Evolutionary conservation across 2,888 invertebrate genomes (phyloP).

Genomic region (Lycocerus yunnanus): DNA sequence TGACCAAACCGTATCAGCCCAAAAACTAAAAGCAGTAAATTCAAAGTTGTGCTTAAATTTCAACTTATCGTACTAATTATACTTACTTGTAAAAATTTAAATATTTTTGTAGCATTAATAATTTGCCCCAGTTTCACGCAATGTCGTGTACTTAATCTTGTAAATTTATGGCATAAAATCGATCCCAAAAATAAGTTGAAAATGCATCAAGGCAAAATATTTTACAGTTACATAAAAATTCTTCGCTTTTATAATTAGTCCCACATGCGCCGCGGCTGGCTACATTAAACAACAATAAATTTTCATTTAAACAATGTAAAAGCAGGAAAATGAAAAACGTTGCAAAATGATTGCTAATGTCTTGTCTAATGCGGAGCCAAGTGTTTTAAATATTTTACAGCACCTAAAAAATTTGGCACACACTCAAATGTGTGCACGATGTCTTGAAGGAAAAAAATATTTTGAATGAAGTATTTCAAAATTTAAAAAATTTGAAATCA

Average conservation of each 20-base stretch:
- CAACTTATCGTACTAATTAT: neutral
- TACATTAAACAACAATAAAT: neutral
- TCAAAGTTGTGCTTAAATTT: neutral
- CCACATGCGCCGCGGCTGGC: neutral
- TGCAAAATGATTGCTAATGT: neutral
- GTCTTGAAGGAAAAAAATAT: neutral
- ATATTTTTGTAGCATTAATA: neutral
- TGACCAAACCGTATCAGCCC: neutral
- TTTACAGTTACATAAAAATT: neutral
- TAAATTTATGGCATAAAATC: neutral
- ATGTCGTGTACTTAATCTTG: slow-evolving; percentile 10
- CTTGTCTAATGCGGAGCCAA: neutral
- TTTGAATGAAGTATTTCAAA: neutral
- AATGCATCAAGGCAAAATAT: neutral
- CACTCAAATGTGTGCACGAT: neutral
- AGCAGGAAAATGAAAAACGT: neutral
- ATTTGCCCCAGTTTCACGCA: slow-evolving; percentile 1
- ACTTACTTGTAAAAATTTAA: neutral
- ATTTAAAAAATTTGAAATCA: neutral
- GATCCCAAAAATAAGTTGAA: neutral
- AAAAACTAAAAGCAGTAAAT: neutral
- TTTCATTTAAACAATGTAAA: neutral
- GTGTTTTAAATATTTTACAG: neutral
- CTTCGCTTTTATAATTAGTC: neutral
- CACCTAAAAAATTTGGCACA: neutral